Percentiles rank a stretch among this genome's conserved stretches.
phyloP scores from a whole-genome alignment of 2,888 invertebrate genomes.

The Drosophila siamana region DNA sequence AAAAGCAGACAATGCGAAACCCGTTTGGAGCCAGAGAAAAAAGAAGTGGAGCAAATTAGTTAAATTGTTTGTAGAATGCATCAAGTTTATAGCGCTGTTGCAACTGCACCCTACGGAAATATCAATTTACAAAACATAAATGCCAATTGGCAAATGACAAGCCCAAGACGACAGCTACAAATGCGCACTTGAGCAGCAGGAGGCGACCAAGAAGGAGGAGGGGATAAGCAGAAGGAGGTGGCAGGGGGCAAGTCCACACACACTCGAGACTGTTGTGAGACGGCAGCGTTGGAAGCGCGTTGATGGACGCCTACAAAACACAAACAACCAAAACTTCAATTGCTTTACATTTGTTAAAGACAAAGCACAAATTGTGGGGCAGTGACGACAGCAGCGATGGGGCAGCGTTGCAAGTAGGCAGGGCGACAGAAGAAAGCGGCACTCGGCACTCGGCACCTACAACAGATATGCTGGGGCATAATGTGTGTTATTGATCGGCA shows the following conservation, averaged over 20 bases:
- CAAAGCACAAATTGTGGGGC: conserved; percentile 34
- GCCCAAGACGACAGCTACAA: conserved; percentile 47
- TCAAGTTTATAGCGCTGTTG: conserved; percentile 13
- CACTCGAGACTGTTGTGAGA: conserved; percentile 3
- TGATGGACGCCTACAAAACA: conserved; percentile 38
- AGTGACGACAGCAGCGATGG: conserved; percentile 23
- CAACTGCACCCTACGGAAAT: conserved; percentile 60
- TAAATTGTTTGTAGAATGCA: conserved; percentile 52
- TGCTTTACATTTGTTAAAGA: conserved; percentile 59
- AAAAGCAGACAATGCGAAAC: conserved; percentile 27
- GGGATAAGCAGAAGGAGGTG: neutral
- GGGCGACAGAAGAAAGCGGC: neutral
- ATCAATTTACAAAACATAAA: conserved; percentile 69
- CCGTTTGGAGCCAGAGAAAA: conserved; percentile 1
- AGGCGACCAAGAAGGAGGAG: neutral
- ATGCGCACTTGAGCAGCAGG: conserved; percentile 2
- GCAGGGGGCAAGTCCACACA: conserved; percentile 7
- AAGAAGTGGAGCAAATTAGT: conserved; percentile 48
- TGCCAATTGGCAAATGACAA: conserved; percentile 67
- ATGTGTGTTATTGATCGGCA: neutral
- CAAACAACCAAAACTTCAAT: conserved; percentile 50
- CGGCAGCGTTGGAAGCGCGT: conserved; percentile 7
- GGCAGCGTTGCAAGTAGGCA: neutral
- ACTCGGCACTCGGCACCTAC: conserved; percentile 12
- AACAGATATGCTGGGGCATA: neutral